These are phyloP conservation scores for Nymphalis c-album DNA, from an alignment of 2,888 invertebrate genomes.

Conservation along the genomic window DNA sequence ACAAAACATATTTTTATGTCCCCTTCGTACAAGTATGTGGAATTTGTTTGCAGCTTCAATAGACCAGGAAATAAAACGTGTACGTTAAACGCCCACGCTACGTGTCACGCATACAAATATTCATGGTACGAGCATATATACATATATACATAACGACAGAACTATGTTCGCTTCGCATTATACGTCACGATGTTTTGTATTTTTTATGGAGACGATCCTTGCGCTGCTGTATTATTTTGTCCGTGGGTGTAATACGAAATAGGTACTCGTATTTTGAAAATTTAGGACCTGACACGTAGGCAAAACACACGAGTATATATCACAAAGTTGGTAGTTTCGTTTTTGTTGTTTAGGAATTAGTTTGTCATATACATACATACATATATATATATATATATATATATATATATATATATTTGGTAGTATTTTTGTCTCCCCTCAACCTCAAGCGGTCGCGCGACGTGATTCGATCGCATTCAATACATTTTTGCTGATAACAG, in stretches of 20 bases:
- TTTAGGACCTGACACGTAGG: background rate
- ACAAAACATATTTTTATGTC: conserved; percentile 13
- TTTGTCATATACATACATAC: background rate
- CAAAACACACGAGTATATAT: background rate
- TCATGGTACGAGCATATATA: conserved; percentile 13
- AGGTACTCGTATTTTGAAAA: conserved; percentile 5
- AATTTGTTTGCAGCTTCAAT: conserved; percentile 23
- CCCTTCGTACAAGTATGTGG: conserved; percentile 1
- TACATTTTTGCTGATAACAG: no score
- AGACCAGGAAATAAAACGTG: conserved; percentile 32
- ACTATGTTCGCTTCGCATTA: conserved; percentile 27
- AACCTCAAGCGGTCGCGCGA: no score
- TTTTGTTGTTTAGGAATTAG: background rate
- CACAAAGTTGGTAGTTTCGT: background rate
- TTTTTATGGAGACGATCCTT: conserved; percentile 15
- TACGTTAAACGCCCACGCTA: conserved; percentile 25
- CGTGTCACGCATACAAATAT: conserved; percentile 36
- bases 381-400: no score
- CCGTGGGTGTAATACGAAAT: conserved; percentile 5
- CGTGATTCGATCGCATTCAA: no score
- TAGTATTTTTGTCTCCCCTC: no score
- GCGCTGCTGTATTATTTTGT: conserved; percentile 20
- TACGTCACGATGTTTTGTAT: conserved; percentile 20
- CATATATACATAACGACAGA: conserved; percentile 8
- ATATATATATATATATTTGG: no score